These are phyloP conservation scores for Nipponacmea schrenckii DNA, from an alignment of 2,888 invertebrate species.

Conservation along the genomic window DNA sequence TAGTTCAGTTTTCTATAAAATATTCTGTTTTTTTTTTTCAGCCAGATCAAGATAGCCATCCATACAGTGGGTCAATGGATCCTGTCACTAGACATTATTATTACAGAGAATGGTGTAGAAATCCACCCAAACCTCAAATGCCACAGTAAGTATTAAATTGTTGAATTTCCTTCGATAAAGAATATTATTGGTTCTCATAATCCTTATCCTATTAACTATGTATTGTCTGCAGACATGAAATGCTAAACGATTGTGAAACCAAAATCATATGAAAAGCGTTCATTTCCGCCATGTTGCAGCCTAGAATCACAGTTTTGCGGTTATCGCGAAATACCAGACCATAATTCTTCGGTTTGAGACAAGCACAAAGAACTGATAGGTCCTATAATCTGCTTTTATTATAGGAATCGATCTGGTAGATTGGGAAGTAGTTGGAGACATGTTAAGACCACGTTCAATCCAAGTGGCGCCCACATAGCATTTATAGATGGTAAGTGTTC, in stretches of 20 bases:
- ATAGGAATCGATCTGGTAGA: constrained; percentile 47
- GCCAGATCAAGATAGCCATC: constrained; percentile 12
- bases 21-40: no score
- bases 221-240: neutral
- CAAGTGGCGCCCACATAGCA: constrained; percentile 49
- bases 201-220: neutral
- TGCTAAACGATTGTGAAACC: neutral
- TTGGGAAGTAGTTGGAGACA: constrained; percentile 56
- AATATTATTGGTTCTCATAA: neutral
- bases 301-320: neutral
- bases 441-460: constrained; percentile 50
- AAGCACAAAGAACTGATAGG: no score
- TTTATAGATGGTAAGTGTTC: constrained; percentile 55
- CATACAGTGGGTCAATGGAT: constrained; percentile 42
- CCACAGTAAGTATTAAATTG: constrained; percentile 24
- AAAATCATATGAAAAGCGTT: neutral
- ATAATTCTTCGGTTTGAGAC: no score
- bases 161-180: neutral
- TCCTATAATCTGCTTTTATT: no score
- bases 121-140: constrained; percentile 29
- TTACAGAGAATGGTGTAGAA: constrained; percentile 45
- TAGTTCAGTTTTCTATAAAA: no score
- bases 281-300: neutral
- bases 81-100: constrained; percentile 55
- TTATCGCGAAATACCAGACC: no score